phyloP scores from a whole-genome alignment of 2,113 vertebrate genomes.

The Platysternon megacephalum region DNA sequence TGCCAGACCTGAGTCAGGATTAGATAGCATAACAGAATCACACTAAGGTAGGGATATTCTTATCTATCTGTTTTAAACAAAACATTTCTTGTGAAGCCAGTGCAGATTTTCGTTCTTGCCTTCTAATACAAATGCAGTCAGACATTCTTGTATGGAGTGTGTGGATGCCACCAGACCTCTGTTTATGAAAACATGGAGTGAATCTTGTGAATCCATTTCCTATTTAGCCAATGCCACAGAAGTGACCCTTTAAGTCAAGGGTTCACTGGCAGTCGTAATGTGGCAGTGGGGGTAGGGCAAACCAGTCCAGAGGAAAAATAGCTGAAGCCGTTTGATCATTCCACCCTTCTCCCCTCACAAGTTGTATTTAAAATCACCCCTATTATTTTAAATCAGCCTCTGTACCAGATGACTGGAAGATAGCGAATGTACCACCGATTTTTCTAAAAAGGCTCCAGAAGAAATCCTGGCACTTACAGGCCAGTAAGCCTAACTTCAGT shows the following conservation, averaged over 20 bases:
- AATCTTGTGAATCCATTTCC: slow-evolving; percentile 2
- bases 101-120: neutral
- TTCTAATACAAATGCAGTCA: neutral
- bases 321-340: neutral
- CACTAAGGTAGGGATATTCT: neutral
- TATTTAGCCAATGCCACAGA: slow-evolving; percentile 16
- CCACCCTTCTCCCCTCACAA: neutral
- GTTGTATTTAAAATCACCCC: neutral
- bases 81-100: neutral
- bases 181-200: neutral
- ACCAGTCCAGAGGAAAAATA: neutral
- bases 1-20: neutral
- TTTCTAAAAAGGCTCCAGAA: neutral
- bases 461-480: neutral
- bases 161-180: neutral
- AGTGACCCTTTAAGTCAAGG: slow-evolving; percentile 10
- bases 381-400: too few relatives aligned
- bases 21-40: accelerated
- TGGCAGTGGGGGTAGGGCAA: neutral
- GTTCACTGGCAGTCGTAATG: neutral
- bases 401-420: too few relatives aligned
- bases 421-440: neutral
- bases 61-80: neutral
- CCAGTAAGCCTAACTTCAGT: neutral
- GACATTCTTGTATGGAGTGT: neutral